phyloP scores from a whole-genome alignment of 2,888 invertebrate species.

The Lucinisca nassula region DNA sequence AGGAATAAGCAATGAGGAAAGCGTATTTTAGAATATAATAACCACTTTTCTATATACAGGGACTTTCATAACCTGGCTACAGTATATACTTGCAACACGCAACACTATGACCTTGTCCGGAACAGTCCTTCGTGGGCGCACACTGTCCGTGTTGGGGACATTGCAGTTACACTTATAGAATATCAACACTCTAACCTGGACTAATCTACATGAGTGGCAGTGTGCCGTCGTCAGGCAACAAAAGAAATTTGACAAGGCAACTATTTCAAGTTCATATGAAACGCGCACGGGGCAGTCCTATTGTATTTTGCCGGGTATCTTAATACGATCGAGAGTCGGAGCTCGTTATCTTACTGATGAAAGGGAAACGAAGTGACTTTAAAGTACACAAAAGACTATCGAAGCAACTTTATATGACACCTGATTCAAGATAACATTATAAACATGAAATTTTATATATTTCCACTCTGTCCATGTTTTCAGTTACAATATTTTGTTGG shows the following conservation, averaged over 20 bases:
- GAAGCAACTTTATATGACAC: slow-evolving; percentile 7
- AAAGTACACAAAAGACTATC: background rate
- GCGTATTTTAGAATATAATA: no score
- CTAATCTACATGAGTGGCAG: no score
- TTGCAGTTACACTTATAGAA: no score
- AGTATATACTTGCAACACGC: no score
- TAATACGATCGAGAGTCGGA: background rate
- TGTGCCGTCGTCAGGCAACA: background rate
- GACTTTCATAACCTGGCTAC: no score
- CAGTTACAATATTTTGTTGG: no score
- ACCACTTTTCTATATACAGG: no score
- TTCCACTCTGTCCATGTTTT: background rate
- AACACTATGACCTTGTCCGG: no score
- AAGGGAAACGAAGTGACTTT: slow-evolving; percentile 1
- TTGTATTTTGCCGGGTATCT: background rate
- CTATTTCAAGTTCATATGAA: background rate
- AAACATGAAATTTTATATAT: background rate
- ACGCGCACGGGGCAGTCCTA: background rate
- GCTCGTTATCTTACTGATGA: background rate
- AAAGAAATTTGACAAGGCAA: background rate
- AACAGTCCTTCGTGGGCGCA: no score
- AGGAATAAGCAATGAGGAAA: no score
- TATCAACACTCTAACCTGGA: no score
- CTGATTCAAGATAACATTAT: background rate
- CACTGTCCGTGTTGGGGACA: no score